Evolutionary conservation across 2,888 invertebrate genomes (phyloP).

Genomic region (Tortrix viridana): DNA sequence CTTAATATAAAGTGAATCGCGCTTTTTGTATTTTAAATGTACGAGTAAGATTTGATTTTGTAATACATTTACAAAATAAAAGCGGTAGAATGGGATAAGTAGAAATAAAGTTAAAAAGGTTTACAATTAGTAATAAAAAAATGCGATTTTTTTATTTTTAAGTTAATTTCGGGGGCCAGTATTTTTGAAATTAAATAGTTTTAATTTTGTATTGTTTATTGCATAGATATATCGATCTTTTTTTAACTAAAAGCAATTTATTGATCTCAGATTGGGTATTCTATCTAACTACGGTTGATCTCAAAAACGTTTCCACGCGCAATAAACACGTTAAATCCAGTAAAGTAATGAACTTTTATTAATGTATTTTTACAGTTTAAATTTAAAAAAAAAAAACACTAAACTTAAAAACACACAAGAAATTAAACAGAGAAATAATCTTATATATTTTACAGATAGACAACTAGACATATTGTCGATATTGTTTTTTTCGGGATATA

Average conservation of each 20-base stretch:
- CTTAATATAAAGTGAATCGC: neutral
- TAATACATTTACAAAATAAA: too few relatives aligned
- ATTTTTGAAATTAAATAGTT: slow-evolving; percentile 65
- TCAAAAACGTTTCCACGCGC: slow-evolving; percentile 47
- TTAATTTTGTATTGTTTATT: neutral
- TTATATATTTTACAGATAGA: too few relatives aligned
- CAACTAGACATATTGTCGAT: too few relatives aligned
- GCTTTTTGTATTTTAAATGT: neutral
- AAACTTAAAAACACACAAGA: too few relatives aligned
- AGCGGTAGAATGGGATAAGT: too few relatives aligned
- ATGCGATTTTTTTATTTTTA: slow-evolving; percentile 35
- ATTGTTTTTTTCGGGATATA: too few relatives aligned
- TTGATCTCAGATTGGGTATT: slow-evolving; percentile 77
- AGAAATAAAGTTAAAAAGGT: slow-evolving; percentile 22
- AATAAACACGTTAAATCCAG: slow-evolving; percentile 16
- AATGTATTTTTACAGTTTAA: too few relatives aligned
- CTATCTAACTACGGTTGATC: slow-evolving; percentile 54
- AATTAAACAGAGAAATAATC: too few relatives aligned
- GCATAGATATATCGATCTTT: slow-evolving; percentile 21
- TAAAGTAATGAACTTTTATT: too few relatives aligned
- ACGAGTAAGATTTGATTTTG: too few relatives aligned
- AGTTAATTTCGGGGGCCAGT: slow-evolving; percentile 67
- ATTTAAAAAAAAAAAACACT: too few relatives aligned
- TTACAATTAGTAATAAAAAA: neutral
- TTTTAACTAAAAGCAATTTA: slow-evolving; percentile 41